Evolutionary conservation across 2,113 vertebrate genomes (phyloP).

Genomic region (Thinocorus orbignyianus): DNA sequence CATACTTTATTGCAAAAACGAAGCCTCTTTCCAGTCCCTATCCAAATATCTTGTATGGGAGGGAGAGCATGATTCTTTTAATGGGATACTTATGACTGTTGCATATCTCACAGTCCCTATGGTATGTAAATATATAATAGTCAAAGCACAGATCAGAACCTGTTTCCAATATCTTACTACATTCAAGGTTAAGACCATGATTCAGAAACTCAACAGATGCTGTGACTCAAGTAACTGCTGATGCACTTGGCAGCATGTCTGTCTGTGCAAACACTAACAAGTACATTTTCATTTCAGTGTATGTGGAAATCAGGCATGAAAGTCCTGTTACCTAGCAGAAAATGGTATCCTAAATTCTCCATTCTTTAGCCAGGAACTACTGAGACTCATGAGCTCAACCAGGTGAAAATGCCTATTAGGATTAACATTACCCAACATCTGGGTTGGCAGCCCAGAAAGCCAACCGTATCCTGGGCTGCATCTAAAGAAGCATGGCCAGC

Average conservation of each 20-base stretch:
- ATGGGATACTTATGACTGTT: background rate
- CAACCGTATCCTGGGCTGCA: no score
- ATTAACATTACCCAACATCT: background rate
- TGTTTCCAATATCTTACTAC: constrained; percentile 27
- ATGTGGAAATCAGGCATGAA: background rate
- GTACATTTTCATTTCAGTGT: constrained; percentile 30
- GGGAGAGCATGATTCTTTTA: background rate
- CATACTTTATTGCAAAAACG: background rate
- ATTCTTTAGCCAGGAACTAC: background rate
- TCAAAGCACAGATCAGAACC: background rate
- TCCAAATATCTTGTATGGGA: background rate
- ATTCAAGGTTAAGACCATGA: constrained; percentile 41
- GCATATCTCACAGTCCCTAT: background rate
- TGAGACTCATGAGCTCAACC: background rate
- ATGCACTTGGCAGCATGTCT: constrained; percentile 54
- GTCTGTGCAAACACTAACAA: constrained; percentile 51
- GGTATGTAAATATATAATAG: background rate
- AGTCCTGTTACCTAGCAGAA: background rate
- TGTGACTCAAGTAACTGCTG: constrained; percentile 62
- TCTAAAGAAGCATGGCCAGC: no score
- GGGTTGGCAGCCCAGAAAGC: no score
- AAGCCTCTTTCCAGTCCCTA: background rate
- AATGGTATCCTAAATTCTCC: background rate
- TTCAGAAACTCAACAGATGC: constrained; percentile 62
- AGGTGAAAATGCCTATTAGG: background rate